Percentiles rank a stretch among this genome's conserved stretches.
Evolutionary conservation across 2,888 invertebrate species (phyloP).

Genomic region (Diloba caeruleocephala): DNA sequence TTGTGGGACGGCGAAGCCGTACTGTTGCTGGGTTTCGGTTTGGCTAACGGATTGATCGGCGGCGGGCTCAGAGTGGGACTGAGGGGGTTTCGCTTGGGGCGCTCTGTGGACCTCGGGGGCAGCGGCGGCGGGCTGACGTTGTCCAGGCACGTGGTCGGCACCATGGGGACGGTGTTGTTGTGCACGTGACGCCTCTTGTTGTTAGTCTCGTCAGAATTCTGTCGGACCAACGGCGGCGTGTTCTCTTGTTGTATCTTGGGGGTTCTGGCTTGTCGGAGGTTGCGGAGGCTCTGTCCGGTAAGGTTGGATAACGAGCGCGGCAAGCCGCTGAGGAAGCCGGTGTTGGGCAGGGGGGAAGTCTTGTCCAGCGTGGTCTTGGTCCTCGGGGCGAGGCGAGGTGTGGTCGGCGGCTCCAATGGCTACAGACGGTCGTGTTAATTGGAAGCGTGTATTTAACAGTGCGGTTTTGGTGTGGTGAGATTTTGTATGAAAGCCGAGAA

Average conservation of each 20-base stretch:
- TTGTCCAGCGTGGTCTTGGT: constrained; percentile 9
- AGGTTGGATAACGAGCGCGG: constrained; percentile 84
- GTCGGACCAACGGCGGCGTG: constrained; percentile 69
- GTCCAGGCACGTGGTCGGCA: constrained; percentile 82
- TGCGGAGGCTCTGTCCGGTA: constrained; percentile 81
- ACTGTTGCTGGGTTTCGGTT: constrained; percentile 63
- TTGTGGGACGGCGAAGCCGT: constrained; percentile 55
- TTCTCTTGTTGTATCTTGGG: constrained; percentile 61
- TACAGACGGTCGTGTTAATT: constrained; percentile 20
- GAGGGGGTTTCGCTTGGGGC: constrained; percentile 67
- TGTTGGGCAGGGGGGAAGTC: constrained; percentile 54
- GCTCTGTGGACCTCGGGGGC: constrained; percentile 74
- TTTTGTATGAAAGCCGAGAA: constrained; percentile 15
- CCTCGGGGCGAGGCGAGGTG: constrained; percentile 27
- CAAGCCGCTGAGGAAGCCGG: constrained; percentile 81
- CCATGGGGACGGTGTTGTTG: constrained; percentile 78
- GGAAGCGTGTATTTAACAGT: constrained; percentile 43
- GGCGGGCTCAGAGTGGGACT: constrained; percentile 58
- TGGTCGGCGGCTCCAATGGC: constrained; percentile 2
- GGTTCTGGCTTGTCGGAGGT: constrained; percentile 59
- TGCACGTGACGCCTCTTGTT: constrained; percentile 65
- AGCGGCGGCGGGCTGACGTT: constrained; percentile 78
- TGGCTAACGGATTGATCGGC: constrained; percentile 66
- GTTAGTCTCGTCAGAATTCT: constrained; percentile 73
- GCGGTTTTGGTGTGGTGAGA: constrained; percentile 38